Evolutionary conservation across 2,888 invertebrate species (phyloP).

Genomic region (Rhagophthalmus giganteus): DNA sequence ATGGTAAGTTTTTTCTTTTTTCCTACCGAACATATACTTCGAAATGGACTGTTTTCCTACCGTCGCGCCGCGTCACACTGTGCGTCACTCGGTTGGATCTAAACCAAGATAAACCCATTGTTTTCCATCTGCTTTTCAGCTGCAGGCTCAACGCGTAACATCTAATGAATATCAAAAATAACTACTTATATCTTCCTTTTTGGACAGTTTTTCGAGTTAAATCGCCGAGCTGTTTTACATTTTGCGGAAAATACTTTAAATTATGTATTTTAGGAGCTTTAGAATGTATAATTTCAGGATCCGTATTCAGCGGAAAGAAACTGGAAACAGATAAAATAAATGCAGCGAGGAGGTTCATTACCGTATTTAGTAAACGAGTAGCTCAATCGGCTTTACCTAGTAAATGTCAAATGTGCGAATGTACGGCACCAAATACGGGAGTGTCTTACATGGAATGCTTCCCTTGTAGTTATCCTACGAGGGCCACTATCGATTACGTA

Average conservation of each 20-base stretch:
- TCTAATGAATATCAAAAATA: too few species aligned
- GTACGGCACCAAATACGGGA: constrained; percentile 67
- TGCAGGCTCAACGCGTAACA: too few species aligned
- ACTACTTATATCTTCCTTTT: too few species aligned
- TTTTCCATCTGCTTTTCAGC: too few species aligned
- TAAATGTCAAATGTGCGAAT: constrained; percentile 69
- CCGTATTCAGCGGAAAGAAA: constrained; percentile 66
- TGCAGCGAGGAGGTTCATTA: constrained; percentile 64
- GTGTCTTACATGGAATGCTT: constrained; percentile 69
- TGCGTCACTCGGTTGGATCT: too few species aligned
- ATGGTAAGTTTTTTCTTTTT: constrained; percentile 60
- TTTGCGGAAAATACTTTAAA: background rate
- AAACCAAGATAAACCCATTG: too few species aligned
- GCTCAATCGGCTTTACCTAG: constrained; percentile 64
- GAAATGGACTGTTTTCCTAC: background rate
- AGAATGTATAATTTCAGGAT: constrained; percentile 50
- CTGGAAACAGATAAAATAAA: constrained; percentile 61
- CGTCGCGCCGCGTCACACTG: too few species aligned
- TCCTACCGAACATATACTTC: background rate
- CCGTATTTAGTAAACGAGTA: constrained; percentile 68
- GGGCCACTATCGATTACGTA: constrained; percentile 57
- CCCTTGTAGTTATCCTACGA: constrained; percentile 61
- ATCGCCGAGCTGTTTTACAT: background rate
- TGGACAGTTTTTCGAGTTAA: too few species aligned
- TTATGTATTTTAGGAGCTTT: background rate